phyloP scores from a whole-genome alignment of 2,113 vertebrate genomes.

The Boulengeromyrus knoepffleri region DNA sequence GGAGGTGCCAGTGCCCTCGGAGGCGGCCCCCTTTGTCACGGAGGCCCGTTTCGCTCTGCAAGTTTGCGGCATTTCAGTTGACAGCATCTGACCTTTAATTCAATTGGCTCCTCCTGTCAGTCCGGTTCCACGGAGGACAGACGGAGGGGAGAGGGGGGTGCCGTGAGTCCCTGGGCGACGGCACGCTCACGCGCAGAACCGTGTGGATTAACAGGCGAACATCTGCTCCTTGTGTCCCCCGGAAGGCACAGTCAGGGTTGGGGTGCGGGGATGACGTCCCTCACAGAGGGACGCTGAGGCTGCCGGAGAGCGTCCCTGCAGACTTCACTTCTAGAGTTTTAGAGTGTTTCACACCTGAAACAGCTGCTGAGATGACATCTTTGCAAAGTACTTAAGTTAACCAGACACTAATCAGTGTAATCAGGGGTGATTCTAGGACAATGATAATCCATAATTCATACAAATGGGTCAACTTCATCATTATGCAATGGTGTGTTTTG shows the following conservation, averaged over 20 bases:
- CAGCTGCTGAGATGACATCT: neutral
- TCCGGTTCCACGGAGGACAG: neutral
- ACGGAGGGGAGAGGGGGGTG: too few relatives aligned
- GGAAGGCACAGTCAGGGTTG: neutral
- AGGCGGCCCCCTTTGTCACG: neutral
- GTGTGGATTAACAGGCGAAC: neutral
- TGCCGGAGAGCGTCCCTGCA: neutral
- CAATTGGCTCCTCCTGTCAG: neutral
- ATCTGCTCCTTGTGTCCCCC: neutral
- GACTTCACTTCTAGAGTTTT: neutral
- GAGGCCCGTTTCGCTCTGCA: neutral
- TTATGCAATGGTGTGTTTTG: neutral
- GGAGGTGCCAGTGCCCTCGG: neutral
- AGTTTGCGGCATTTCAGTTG: neutral
- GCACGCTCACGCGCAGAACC: neutral
- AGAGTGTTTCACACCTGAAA: neutral
- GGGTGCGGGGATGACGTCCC: neutral
- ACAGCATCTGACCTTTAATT: neutral
- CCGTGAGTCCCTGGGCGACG: neutral
- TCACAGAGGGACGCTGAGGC: neutral
- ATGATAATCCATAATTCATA: neutral
- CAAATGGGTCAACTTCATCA: neutral
- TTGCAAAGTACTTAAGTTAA: neutral
- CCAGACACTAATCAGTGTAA: neutral
- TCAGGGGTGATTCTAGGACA: neutral